Evolutionary conservation across 2,113 vertebrate species (phyloP).

Genomic region (Megaceryle maxima): DNA sequence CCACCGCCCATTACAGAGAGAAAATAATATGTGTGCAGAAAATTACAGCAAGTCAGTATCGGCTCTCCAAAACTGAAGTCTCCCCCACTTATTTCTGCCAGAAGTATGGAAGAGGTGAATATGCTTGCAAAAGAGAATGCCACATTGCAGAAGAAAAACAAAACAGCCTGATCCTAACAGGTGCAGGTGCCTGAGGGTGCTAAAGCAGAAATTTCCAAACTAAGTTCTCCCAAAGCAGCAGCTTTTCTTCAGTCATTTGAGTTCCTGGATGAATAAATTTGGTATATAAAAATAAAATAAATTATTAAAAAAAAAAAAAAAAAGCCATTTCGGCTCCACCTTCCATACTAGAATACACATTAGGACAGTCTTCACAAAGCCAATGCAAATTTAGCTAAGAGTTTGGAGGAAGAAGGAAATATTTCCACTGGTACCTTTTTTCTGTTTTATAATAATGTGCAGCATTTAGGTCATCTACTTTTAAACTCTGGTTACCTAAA

Average conservation of each 20-base stretch:
- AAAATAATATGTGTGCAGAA: not conserved
- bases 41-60: not conserved
- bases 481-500: not conserved
- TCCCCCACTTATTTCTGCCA: not conserved
- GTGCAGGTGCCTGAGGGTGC: not conserved
- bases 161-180: not conserved
- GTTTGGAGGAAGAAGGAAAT: not conserved
- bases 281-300: not conserved
- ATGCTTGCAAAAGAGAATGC: not conserved
- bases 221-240: not conserved
- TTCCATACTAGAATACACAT: not conserved
- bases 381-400: not conserved
- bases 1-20: accelerated
- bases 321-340: not conserved
- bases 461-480: not conserved
- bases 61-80: not conserved
- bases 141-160: not conserved
- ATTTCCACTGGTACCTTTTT: not conserved
- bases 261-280: not conserved
- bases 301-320: no score
- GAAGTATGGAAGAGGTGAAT: not conserved
- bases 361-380: not conserved
- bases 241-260: not conserved
- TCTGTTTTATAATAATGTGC: not conserved
- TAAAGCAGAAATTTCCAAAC: not conserved